Conservation (phyloP, 2,888 invertebrate genomes). For the Dioctria linearis region DNA sequence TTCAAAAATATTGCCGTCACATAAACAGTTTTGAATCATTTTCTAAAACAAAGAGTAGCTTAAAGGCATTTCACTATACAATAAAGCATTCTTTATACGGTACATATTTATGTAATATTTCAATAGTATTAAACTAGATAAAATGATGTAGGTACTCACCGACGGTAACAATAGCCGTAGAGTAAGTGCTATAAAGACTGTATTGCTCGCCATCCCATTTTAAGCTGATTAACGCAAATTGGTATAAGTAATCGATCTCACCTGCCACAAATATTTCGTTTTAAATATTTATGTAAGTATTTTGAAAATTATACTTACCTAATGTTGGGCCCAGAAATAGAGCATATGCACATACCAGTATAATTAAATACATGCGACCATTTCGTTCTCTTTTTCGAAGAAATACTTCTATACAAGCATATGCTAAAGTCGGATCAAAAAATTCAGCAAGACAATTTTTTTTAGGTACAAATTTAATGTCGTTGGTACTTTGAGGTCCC, state of each 20-base stretch:
- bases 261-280: conserved; percentile 57
- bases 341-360: conserved; percentile 66
- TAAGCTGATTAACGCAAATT: conserved; percentile 66
- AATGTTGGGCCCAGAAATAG: conserved; percentile 66
- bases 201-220: conserved; percentile 69
- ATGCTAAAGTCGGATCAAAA: conserved; percentile 68
- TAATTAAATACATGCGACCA: conserved; percentile 65
- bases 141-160: conserved; percentile 59
- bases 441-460: conserved; percentile 65
- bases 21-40: too few relatives aligned
- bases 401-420: conserved; percentile 67
- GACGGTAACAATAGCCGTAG: conserved; percentile 65
- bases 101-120: too few relatives aligned
- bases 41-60: too few relatives aligned
- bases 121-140: too few relatives aligned
- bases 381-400: conserved; percentile 66
- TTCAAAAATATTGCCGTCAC: too few relatives aligned
- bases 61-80: too few relatives aligned
- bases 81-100: too few relatives aligned
- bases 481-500: neutral
- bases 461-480: conserved; percentile 31
- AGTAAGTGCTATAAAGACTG: conserved; percentile 67
- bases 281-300: conserved; percentile 1
- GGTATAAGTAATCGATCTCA: conserved; percentile 69
- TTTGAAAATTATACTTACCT: conserved; percentile 58